Evolutionary conservation across 2,113 vertebrate genomes (phyloP).

Genomic region (Ploceus nigricollis): DNA sequence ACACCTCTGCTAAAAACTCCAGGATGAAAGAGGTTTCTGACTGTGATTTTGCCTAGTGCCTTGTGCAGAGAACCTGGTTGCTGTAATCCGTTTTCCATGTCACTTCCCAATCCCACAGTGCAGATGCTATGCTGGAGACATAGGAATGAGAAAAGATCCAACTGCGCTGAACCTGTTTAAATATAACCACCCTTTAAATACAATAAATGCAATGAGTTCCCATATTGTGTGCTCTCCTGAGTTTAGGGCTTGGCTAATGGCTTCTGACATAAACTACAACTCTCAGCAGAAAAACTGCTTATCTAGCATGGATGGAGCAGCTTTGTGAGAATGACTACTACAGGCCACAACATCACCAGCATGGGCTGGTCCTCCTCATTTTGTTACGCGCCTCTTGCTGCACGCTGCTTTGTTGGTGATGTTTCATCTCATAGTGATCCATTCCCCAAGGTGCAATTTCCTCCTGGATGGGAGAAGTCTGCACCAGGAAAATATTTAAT

Average conservation of each 20-base stretch:
- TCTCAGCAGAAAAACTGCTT: background rate
- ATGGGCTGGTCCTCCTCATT: background rate
- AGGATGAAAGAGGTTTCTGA: background rate
- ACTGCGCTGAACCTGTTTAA: background rate
- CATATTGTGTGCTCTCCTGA: background rate
- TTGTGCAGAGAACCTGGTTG: background rate
- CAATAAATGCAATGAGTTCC: background rate
- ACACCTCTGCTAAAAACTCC: background rate
- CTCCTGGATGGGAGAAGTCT: background rate
- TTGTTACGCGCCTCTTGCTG: rapidly evolving
- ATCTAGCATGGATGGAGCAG: background rate
- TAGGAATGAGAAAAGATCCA: background rate
- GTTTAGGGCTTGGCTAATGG: background rate
- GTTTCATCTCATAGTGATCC: background rate
- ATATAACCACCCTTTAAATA: background rate
- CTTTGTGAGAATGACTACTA: background rate
- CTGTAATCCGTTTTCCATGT: background rate
- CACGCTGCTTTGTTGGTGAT: background rate
- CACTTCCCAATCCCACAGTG: background rate
- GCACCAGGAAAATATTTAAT: background rate
- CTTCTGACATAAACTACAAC: background rate
- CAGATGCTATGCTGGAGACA: background rate
- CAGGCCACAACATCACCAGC: background rate
- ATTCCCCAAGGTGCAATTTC: background rate
- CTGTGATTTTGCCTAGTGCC: background rate